phyloP scores from a whole-genome alignment of 2,113 vertebrate genomes.

The Tyto alba region DNA sequence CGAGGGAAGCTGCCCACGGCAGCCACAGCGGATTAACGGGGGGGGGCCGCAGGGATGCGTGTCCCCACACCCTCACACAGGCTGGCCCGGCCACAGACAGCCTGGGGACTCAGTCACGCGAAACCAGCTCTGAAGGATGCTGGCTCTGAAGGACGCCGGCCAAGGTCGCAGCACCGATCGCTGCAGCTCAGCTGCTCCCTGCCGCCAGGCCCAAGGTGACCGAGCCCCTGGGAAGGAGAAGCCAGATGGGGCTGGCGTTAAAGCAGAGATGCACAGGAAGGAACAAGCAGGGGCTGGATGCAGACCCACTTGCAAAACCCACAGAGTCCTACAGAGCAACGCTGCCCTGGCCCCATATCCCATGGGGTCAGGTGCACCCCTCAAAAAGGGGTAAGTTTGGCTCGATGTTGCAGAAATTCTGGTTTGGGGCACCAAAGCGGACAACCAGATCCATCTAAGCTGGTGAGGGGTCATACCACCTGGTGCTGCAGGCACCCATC shows the following conservation, averaged over 20 bases:
- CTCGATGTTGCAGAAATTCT: not conserved
- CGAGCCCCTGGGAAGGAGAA: not conserved
- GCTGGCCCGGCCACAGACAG: not conserved
- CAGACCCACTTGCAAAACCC: not conserved
- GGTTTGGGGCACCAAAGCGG: not conserved
- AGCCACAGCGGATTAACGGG: not conserved
- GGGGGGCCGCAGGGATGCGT: fast-evolving
- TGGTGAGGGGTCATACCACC: not conserved
- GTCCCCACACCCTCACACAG: fast-evolving
- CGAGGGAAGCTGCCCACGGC: fast-evolving
- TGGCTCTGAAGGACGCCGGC: not conserved
- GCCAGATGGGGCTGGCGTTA: not conserved
- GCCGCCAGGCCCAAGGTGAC: not conserved
- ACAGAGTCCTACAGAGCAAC: not conserved
- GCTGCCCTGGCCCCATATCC: not conserved
- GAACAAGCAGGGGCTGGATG: not conserved
- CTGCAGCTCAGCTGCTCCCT: conserved; percentile 11
- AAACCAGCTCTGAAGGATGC: not conserved
- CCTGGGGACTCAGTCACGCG: not conserved
- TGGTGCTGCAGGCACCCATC: not conserved
- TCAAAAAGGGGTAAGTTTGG: not conserved
- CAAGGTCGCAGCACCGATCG: not conserved
- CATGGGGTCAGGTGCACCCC: not conserved
- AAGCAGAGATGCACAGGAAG: not conserved
- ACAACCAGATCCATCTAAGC: not conserved